These are phyloP conservation scores for Epinotia demarniana DNA, from an alignment of 2,888 invertebrate species.

Conservation along the genomic window DNA sequence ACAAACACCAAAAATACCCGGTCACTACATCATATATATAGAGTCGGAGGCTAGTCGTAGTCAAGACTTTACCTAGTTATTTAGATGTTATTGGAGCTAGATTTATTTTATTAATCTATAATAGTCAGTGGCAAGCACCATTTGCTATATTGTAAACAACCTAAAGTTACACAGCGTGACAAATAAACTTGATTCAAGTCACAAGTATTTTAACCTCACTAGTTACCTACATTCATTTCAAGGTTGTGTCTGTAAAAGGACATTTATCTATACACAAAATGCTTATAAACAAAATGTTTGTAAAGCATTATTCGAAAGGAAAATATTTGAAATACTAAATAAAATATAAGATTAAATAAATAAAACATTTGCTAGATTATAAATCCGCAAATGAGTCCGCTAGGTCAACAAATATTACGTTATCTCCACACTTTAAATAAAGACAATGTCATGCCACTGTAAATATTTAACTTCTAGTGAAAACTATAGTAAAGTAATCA, in stretches of 20 bases:
- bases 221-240: slow-evolving; percentile 17
- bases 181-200: not conserved
- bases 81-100: not conserved
- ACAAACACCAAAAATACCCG: not conserved
- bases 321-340: not conserved
- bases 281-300: not conserved
- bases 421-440: slow-evolving; percentile 31
- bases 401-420: slow-evolving; percentile 43
- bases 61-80: not conserved
- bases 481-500: slow-evolving; percentile 4
- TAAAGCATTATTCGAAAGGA: not conserved
- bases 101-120: not conserved
- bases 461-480: slow-evolving; percentile 15
- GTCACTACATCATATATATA: not conserved
- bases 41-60: not conserved
- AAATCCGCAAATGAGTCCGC: slow-evolving; percentile 26
- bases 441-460: slow-evolving; percentile 28
- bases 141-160: not conserved
- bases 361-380: slow-evolving; percentile 18
- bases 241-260: slow-evolving; percentile 15
- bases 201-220: slow-evolving; percentile 27
- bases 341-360: slow-evolving; percentile 14
- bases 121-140: not conserved
- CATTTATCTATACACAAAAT: slow-evolving; percentile 4
- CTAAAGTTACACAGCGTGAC: not conserved